A percentile compares a stretch with the other conserved stretches of the same genome.
phyloP scores from a whole-genome alignment of 1,140 invertebrate genomes.

The Trypoxylus dichotomus region DNA sequence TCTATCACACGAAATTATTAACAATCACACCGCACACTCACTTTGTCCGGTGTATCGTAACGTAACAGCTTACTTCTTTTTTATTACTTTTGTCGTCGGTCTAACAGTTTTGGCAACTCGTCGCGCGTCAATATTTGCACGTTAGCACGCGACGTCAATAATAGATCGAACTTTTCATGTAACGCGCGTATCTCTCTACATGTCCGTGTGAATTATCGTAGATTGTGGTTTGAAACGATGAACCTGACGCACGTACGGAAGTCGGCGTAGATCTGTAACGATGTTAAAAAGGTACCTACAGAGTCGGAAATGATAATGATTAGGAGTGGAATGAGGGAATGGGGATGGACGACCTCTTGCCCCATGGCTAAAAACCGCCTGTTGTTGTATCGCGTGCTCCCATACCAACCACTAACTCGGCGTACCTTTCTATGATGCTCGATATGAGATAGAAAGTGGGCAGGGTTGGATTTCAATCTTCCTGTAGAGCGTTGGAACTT shows the following conservation, averaged over 20 bases:
- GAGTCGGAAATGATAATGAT: background rate
- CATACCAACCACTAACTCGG: background rate
- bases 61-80: background rate
- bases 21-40: background rate
- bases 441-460: background rate
- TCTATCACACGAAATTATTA: too few relatives aligned
- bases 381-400: conserved; percentile 36
- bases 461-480: background rate
- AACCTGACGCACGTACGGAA: conserved; percentile 36
- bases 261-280: conserved; percentile 25
- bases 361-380: conserved; percentile 21
- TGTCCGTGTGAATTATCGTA: background rate
- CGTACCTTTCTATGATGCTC: background rate
- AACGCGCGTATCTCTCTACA: too few relatives aligned
- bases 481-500: too few relatives aligned
- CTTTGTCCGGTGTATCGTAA: too few relatives aligned
- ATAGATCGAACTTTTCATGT: too few relatives aligned
- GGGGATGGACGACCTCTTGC: conserved; percentile 42
- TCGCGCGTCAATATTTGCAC: background rate
- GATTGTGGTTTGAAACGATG: conserved; percentile 33
- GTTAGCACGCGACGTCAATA: background rate
- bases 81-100: background rate
- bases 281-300: background rate
- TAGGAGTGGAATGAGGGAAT: conserved; percentile 2
- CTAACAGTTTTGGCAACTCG: background rate